These are phyloP conservation scores for Apamea sordens DNA, from an alignment of 2,888 invertebrate genomes.

Conservation along the genomic window DNA sequence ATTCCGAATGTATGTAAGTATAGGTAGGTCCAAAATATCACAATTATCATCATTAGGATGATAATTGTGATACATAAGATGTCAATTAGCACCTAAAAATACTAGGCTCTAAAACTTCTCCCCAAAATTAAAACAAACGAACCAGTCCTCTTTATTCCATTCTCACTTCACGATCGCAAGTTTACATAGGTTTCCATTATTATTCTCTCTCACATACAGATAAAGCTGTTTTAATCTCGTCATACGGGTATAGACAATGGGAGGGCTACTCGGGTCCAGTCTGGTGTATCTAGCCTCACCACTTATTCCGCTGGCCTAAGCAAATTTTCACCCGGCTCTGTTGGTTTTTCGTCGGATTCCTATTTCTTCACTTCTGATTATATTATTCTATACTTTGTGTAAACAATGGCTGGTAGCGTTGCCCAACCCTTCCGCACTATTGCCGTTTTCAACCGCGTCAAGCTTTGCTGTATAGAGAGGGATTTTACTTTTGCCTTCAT, in stretches of 20 bases:
- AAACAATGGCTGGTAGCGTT: constrained; percentile 83
- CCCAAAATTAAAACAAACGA: constrained; percentile 48
- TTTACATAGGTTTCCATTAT: constrained; percentile 68
- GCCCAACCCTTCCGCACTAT: constrained; percentile 89
- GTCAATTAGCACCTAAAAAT: neutral
- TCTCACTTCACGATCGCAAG: constrained; percentile 57
- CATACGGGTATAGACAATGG: constrained; percentile 82
- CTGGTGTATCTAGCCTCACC: constrained; percentile 82
- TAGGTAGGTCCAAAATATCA: neutral
- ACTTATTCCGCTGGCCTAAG: constrained; percentile 90
- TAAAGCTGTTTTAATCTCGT: constrained; percentile 69
- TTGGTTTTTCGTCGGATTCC: constrained; percentile 89
- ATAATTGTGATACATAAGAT: too few relatives aligned
- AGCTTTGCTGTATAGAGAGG: constrained; percentile 74
- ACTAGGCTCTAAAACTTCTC: neutral
- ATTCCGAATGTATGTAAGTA: too few relatives aligned
- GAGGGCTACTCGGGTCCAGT: constrained; percentile 73
- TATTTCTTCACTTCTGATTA: constrained; percentile 90
- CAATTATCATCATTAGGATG: neutral
- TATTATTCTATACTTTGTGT: constrained; percentile 90
- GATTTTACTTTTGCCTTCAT: constrained; percentile 57
- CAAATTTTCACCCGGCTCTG: constrained; percentile 88
- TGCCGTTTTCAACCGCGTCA: constrained; percentile 76
- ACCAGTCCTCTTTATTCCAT: constrained; percentile 46
- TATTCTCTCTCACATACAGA: constrained; percentile 63